phyloP scores from a whole-genome alignment of 2,888 invertebrate species.

The Sclerodermus sp. region DNA sequence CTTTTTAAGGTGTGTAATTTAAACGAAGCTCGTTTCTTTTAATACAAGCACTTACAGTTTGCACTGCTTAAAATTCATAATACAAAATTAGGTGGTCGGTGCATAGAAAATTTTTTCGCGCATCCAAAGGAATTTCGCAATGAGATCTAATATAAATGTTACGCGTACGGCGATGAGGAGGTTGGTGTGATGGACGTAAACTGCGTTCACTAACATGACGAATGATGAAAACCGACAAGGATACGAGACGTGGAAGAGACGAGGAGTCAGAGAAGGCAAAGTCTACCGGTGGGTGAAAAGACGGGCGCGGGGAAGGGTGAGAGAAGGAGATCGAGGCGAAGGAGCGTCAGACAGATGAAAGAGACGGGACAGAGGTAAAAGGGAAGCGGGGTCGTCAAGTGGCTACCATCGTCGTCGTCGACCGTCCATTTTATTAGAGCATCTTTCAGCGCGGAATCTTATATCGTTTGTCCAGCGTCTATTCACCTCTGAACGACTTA shows the following conservation, averaged over 20 bases:
- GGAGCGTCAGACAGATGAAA: constrained; percentile 22
- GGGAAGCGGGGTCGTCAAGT: constrained; percentile 39
- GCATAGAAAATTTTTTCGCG: too few species aligned
- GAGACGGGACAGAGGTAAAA: constrained; percentile 26
- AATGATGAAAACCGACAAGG: constrained; percentile 16
- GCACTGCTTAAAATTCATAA: too few species aligned
- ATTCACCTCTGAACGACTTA: constrained; percentile 26
- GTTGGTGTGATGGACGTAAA: constrained; percentile 30
- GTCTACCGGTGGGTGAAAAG: constrained; percentile 5
- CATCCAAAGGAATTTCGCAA: too few species aligned
- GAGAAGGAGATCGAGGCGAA: constrained; percentile 11
- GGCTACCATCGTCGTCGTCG: constrained; percentile 35
- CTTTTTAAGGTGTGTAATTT: too few species aligned
- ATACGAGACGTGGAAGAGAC: constrained; percentile 3
- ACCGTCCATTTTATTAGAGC: constrained; percentile 51
- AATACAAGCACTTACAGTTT: too few species aligned
- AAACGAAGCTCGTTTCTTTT: too few species aligned
- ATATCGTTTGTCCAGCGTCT: constrained; percentile 47
- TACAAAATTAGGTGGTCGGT: too few species aligned
- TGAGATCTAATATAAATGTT: too few species aligned
- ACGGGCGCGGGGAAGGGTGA: constrained; percentile 16
- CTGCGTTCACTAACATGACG: constrained; percentile 33
- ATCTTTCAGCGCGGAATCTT: constrained; percentile 48
- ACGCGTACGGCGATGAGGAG: constrained; percentile 5
- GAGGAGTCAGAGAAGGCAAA: constrained; percentile 15